phyloP scores from a whole-genome alignment of 1,140 invertebrate genomes.

The Drosophila erecta region DNA sequence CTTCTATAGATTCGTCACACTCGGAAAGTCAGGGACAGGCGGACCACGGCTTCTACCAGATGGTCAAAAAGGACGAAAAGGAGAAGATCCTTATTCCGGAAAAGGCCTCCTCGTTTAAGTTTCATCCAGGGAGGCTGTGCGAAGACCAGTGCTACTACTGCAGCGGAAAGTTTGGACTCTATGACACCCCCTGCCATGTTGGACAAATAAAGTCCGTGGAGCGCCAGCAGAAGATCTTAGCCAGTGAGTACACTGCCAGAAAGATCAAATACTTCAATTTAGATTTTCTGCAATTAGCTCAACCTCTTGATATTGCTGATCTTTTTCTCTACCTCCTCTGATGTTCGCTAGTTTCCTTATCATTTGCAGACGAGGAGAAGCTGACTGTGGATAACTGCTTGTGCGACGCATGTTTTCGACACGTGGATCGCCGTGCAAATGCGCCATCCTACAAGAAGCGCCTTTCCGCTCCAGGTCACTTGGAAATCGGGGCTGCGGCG shows the following conservation, averaged over 20 bases:
- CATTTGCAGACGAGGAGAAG: conserved; percentile 88
- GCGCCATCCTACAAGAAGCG: conserved; percentile 86
- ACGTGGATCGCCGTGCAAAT: conserved; percentile 92
- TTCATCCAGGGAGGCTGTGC: conserved; percentile 91
- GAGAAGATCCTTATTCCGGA: conserved; percentile 92
- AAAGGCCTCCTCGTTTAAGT: conserved; percentile 93
- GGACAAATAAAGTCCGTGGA: conserved; percentile 93
- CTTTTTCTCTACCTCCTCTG: conserved; percentile 2
- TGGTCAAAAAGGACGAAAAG: conserved; percentile 87
- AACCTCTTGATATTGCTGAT: conserved; percentile 1
- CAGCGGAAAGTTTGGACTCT: conserved; percentile 92
- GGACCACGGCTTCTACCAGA: conserved; percentile 68
- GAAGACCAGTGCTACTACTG: conserved; percentile 94
- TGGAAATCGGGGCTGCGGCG: conserved; percentile 41
- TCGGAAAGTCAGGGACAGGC: conserved; percentile 65
- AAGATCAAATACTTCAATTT: neutral
- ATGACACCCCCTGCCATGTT: conserved; percentile 93
- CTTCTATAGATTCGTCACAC: conserved; percentile 69
- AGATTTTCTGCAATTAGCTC: neutral
- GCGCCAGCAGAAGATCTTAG: conserved; percentile 90
- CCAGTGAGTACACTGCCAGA: conserved; percentile 84
- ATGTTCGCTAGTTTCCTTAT: conserved; percentile 1
- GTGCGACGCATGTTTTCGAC: conserved; percentile 93
- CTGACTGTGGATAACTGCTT: conserved; percentile 92
- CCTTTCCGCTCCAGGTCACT: conserved; percentile 78